phyloP scores from a whole-genome alignment of 2,797 vertebrate genomes.

The Rhincodon typus region DNA sequence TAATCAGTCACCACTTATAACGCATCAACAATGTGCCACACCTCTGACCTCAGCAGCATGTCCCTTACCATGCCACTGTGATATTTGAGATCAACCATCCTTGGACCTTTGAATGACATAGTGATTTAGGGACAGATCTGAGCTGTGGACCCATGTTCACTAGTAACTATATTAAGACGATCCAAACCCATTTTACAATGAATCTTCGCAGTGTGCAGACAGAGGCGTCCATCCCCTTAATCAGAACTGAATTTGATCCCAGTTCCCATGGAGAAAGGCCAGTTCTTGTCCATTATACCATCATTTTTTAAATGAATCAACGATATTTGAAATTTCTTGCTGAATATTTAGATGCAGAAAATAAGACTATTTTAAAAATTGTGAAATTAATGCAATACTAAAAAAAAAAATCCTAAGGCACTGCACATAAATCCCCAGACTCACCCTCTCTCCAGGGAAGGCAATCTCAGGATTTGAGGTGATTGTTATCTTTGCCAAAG shows the following conservation, averaged over 20 bases:
- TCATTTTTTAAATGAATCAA: not conserved
- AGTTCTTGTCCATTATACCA: not conserved
- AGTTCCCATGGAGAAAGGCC: not conserved
- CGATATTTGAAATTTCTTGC: not conserved
- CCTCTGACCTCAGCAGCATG: not conserved
- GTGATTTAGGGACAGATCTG: not conserved
- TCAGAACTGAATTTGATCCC: not conserved
- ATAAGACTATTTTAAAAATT: not conserved
- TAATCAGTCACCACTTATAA: not conserved
- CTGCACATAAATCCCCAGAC: conserved; percentile 35
- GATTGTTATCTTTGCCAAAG: conserved; percentile 90
- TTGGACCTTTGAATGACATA: not conserved
- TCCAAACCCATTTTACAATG: not conserved
- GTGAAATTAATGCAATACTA: not conserved
- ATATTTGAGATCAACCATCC: not conserved
- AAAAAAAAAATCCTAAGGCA: not conserved
- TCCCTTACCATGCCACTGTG: not conserved
- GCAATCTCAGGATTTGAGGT: conserved; percentile 94
- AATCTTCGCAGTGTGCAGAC: not conserved
- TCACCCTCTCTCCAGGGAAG: conserved; percentile 88
- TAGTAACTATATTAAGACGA: not conserved
- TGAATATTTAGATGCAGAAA: conserved; percentile 1
- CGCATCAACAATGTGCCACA: not conserved
- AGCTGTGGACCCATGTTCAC: not conserved
- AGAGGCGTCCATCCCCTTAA: not conserved